These are phyloP conservation scores for Catocala fraxini DNA, from an alignment of 2,888 invertebrate species.

Conservation along the genomic window DNA sequence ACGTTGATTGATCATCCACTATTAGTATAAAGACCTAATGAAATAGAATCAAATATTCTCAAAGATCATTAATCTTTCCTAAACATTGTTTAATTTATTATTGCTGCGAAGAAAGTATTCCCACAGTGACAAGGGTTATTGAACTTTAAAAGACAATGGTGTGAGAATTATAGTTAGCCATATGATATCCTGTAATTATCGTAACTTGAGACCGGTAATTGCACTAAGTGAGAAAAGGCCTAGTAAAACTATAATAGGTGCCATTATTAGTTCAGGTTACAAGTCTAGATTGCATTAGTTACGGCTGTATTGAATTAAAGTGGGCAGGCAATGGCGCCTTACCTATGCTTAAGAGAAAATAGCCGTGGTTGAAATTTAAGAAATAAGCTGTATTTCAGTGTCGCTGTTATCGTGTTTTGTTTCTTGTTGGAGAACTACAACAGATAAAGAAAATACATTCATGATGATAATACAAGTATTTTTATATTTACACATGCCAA, in stretches of 20 bases:
- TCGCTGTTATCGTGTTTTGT: too few species aligned
- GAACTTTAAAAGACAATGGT: slow-evolving; percentile 29
- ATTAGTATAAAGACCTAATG: slow-evolving; percentile 62
- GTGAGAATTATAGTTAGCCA: slow-evolving; percentile 35
- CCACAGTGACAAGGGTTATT: slow-evolving; percentile 40
- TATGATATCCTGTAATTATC: slow-evolving; percentile 25
- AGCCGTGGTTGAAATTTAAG: background rate
- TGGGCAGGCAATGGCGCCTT: background rate
- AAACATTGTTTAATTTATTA: slow-evolving; percentile 58
- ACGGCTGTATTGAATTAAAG: slow-evolving; percentile 1
- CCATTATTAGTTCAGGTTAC: slow-evolving; percentile 19
- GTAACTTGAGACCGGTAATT: slow-evolving; percentile 29
- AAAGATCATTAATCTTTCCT: slow-evolving; percentile 68
- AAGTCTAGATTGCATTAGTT: slow-evolving; percentile 6
- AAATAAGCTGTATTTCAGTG: background rate
- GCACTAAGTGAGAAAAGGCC: slow-evolving; percentile 11
- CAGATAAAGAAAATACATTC: too few species aligned
- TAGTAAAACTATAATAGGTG: slow-evolving; percentile 20
- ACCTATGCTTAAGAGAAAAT: background rate
- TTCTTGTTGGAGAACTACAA: too few species aligned
- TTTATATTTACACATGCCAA: too few species aligned
- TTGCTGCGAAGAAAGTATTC: slow-evolving; percentile 45
- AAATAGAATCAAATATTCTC: slow-evolving; percentile 60
- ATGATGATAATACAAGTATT: too few species aligned
- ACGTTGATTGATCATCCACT: slow-evolving; percentile 69